Percentiles rank a stretch among this genome's conserved stretches.
Conservation (phyloP, 2,888 invertebrate species). For the Drosophila atroscutellata region DNA sequence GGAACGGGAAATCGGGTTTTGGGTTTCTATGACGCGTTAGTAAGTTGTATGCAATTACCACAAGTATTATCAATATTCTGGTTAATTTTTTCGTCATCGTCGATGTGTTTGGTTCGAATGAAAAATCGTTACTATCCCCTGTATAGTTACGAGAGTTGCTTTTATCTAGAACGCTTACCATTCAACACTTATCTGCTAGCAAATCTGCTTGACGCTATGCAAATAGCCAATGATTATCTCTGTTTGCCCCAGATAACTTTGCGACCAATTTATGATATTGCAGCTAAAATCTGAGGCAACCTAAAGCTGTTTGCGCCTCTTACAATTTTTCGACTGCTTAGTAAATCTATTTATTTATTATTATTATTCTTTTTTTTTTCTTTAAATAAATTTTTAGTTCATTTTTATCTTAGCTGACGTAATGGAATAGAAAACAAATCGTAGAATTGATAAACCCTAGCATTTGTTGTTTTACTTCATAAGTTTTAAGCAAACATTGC, state of each 20-base stretch:
- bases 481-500: background rate
- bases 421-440: slow-evolving; percentile 20
- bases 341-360: slow-evolving; percentile 25
- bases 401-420: slow-evolving; percentile 28
- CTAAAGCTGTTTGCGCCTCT: slow-evolving; percentile 24
- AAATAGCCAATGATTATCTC: slow-evolving; percentile 62
- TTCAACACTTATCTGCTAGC: slow-evolving; percentile 44
- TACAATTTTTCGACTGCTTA: slow-evolving; percentile 28
- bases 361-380: slow-evolving; percentile 1
- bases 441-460: slow-evolving; percentile 6
- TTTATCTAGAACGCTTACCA: slow-evolving; percentile 77
- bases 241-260: slow-evolving; percentile 53
- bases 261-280: slow-evolving; percentile 79
- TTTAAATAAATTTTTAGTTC: slow-evolving; percentile 3
- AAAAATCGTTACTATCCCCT: slow-evolving; percentile 82
- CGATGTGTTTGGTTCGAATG: slow-evolving; percentile 80
- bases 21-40: slow-evolving; percentile 36
- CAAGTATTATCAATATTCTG: slow-evolving; percentile 81
- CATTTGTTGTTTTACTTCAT: background rate
- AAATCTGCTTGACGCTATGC: slow-evolving; percentile 58
- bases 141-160: slow-evolving; percentile 45
- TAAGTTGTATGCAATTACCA: slow-evolving; percentile 78
- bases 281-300: slow-evolving; percentile 52
- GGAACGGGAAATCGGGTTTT: slow-evolving; percentile 28
- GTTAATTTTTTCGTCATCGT: slow-evolving; percentile 83